Evolutionary conservation across 2,113 vertebrate genomes (phyloP).

Genomic region (Petrocephalus zakoni): DNA sequence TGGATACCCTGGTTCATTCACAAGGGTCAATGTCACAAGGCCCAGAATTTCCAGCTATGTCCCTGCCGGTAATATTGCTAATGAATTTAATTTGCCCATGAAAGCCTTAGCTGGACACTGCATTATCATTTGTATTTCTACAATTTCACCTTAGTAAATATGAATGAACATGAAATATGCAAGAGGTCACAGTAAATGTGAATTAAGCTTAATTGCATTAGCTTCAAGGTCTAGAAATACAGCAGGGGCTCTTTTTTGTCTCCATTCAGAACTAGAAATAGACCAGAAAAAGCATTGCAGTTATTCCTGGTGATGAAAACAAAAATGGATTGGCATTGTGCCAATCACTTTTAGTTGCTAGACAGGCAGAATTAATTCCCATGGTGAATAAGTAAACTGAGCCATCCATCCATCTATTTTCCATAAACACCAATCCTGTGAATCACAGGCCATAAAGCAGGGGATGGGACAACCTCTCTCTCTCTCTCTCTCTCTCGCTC

Average conservation of each 20-base stretch:
- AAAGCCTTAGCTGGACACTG: not conserved
- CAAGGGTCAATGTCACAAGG: not conserved
- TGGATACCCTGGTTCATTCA: not conserved
- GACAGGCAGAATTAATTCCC: not conserved
- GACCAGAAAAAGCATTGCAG: not conserved
- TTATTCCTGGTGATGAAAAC: not conserved
- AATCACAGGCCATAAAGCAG: not conserved
- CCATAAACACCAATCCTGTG: not conserved
- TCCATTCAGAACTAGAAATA: not conserved
- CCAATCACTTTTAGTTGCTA: not conserved
- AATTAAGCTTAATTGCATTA: not conserved
- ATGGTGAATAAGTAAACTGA: not conserved
- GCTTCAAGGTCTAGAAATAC: not conserved
- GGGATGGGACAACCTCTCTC: not conserved
- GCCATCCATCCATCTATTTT: not conserved
- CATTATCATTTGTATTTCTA: not conserved
- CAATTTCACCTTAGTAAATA: not conserved
- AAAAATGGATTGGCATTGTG: not conserved
- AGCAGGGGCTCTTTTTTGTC: not conserved
- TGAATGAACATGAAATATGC: not conserved
- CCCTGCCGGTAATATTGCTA: not conserved
- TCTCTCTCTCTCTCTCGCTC: too few species aligned
- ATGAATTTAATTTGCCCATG: not conserved
- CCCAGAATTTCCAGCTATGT: not conserved
- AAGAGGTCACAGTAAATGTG: not conserved